Conservation (phyloP, 2,888 invertebrate genomes). For the Drosophila mulleri region DNA sequence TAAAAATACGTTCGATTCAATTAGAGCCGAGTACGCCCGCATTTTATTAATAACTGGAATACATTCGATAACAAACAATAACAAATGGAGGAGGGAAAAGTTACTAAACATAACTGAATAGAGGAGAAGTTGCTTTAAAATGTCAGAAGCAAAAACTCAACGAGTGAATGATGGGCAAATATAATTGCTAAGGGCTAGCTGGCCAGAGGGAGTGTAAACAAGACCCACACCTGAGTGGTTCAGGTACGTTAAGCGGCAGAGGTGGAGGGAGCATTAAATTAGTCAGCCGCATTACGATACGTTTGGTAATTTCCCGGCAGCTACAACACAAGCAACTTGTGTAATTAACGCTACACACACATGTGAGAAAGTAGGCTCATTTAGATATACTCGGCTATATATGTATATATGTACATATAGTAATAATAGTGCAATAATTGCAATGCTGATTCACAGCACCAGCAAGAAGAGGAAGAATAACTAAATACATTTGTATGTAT, state of each 20-base stretch:
- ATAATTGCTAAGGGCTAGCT: not conserved
- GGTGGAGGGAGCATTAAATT: conserved; percentile 21
- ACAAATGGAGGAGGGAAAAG: not conserved
- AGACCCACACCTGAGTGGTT: conserved; percentile 13
- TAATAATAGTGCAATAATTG: conserved; percentile 29
- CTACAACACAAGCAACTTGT: conserved; percentile 34
- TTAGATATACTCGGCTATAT: not conserved
- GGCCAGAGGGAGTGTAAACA: not conserved
- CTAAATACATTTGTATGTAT: not conserved
- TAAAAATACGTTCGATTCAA: not conserved
- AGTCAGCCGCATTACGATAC: conserved; percentile 52
- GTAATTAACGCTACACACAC: conserved; percentile 20
- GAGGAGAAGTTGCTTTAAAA: conserved; percentile 7
- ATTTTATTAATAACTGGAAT: conserved; percentile 5
- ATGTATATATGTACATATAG: not conserved
- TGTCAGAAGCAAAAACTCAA: too few species aligned
- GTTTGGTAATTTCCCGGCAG: conserved; percentile 49
- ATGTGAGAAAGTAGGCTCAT: too few species aligned
- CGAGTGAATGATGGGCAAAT: not conserved
- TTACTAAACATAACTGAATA: not conserved
- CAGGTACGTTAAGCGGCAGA: not conserved
- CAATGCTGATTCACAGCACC: conserved; percentile 39
- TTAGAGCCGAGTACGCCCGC: conserved; percentile 1
- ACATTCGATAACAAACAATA: not conserved
- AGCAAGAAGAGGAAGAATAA: not conserved